Evolutionary conservation across 2,888 invertebrate genomes (phyloP), one percentile per base, ranked within the genome.

Genomic region (Chrysomela aeneicollis): DNA sequence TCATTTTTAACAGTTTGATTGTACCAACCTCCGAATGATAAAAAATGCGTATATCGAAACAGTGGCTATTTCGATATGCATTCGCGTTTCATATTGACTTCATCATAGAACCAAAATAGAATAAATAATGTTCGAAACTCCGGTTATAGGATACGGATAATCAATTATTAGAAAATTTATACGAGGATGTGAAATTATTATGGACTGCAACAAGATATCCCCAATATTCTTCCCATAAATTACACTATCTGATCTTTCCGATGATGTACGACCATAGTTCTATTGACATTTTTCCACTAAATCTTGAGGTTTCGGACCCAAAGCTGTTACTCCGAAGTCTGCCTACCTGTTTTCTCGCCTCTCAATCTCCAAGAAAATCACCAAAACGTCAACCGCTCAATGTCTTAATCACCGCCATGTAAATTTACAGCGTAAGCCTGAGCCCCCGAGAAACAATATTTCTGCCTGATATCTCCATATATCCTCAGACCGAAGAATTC

Each of bases 401-500:
- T 42, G 46, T 57, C 57, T 57, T 46, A 57, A 57, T 57, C 47
- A 57, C 46, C 46, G 18, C n/a, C 42, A 42, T 12, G 12, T 35
- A 46, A 57, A 57, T 46, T 26, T 46, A 57, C 46, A 15, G 30
- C 15, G 21, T 17, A 26, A 26, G 32, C 37, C 9, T 8, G 19
- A 30, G 30, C 15, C 37, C 42, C 42, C 54, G 12, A 42, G 42
- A 19, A 57, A 57, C 42, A 46, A 57, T 57, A 57, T 57, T 47
- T 57, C 46, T 47, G 46, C 30, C 57, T 15, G 57, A 57, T 47
- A 47, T 57, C 57, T 57, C 57, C 46, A 30, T 46, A 30, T 57
- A 30, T 57, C 26, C 18, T 30, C 47, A 46, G 17, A 2, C 42
- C 26, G 2, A 17, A 18, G 57, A 57, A 47, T 57, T 57, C 57